phyloP scores from a whole-genome alignment of 2,888 invertebrate species.

The Drosophila kuntzei region DNA sequence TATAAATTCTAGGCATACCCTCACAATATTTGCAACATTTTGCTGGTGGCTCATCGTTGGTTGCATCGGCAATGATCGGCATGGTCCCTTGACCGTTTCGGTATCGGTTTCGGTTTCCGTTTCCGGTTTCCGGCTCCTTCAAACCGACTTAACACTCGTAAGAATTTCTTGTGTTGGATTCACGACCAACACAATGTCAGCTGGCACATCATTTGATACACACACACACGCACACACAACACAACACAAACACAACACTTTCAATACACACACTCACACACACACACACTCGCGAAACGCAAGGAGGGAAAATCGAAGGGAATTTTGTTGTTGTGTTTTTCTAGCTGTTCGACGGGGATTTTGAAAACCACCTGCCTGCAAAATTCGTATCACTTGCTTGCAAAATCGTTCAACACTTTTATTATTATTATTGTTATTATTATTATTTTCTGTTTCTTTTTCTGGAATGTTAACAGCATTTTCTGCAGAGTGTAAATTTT shows the following conservation, averaged over 20 bases:
- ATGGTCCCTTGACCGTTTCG: slow-evolving; percentile 85
- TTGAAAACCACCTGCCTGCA: slow-evolving; percentile 24
- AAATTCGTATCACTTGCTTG: not conserved
- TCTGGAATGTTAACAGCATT: slow-evolving; percentile 64
- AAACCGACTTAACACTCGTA: not conserved
- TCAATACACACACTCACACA: slow-evolving; percentile 10
- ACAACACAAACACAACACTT: slow-evolving; percentile 5
- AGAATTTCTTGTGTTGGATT: slow-evolving; percentile 19
- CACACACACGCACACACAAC: slow-evolving; percentile 21
- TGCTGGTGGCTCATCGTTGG: slow-evolving; percentile 91
- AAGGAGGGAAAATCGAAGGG: too few relatives aligned
- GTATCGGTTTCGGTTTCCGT: slow-evolving; percentile 8
- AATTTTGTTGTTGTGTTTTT: slow-evolving; percentile 2
- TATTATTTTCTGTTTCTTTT: slow-evolving; percentile 8
- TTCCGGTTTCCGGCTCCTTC: not conserved
- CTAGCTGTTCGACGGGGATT: slow-evolving; percentile 1
- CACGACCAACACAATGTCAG: slow-evolving; percentile 50
- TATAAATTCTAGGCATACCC: slow-evolving; percentile 87
- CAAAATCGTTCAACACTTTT: slow-evolving; percentile 52
- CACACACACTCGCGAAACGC: slow-evolving; percentile 41
- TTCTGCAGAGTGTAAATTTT: slow-evolving; percentile 49
- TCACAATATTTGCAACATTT: slow-evolving; percentile 97
- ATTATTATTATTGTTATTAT: slow-evolving; percentile 43
- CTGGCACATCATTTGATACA: slow-evolving; percentile 49
- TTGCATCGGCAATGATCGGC: slow-evolving; percentile 88